A percentile compares a stretch with the other conserved stretches of the same genome.
phyloP scores from a whole-genome alignment of 2,888 invertebrate species.

The Eretmocerus hayati region DNA sequence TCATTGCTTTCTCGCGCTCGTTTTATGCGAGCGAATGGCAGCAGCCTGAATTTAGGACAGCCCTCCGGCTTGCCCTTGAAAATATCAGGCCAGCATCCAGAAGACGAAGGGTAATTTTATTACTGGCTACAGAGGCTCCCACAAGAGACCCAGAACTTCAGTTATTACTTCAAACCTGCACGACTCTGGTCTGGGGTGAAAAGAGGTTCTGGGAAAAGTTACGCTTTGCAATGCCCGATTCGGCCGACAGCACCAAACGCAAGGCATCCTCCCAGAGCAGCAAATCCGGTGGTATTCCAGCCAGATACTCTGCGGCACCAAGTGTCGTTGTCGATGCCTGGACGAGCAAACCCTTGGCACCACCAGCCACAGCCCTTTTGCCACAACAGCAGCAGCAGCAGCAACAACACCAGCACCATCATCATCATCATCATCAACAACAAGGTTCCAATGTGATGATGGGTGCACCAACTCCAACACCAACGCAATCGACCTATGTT shows the following conservation, averaged over 20 bases:
- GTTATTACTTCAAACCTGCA: conserved; percentile 64
- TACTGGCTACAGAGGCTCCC: conserved; percentile 60
- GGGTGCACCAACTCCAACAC: conserved; percentile 57
- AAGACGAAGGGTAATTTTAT: conserved; percentile 38
- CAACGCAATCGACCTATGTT: conserved; percentile 60
- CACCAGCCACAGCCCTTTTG: conserved; percentile 21
- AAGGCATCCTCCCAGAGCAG: too few relatives aligned
- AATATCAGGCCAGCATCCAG: conserved; percentile 46
- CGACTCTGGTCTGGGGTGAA: conserved; percentile 67
- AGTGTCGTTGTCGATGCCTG: conserved; percentile 61
- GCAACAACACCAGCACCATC: conserved; percentile 39
- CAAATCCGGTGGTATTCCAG: conserved; percentile 41
- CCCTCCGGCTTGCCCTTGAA: conserved; percentile 70
- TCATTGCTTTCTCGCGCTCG: conserved; percentile 73
- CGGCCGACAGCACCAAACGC: conserved; percentile 45
- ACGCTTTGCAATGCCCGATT: conserved; percentile 69
- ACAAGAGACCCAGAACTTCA: conserved; percentile 72
- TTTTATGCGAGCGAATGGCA: conserved; percentile 81
- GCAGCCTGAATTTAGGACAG: conserved; percentile 71
- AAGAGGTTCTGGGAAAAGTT: conserved; percentile 81
- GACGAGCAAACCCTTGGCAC: conserved; percentile 55
- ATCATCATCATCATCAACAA: too few relatives aligned
- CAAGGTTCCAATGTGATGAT: too few relatives aligned
- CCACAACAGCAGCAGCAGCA: conserved; percentile 45
- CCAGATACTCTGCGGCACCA: conserved; percentile 67